Evolutionary conservation across 1,140 invertebrate species (phyloP).

Genomic region (Meloidogyne exigua): DNA sequence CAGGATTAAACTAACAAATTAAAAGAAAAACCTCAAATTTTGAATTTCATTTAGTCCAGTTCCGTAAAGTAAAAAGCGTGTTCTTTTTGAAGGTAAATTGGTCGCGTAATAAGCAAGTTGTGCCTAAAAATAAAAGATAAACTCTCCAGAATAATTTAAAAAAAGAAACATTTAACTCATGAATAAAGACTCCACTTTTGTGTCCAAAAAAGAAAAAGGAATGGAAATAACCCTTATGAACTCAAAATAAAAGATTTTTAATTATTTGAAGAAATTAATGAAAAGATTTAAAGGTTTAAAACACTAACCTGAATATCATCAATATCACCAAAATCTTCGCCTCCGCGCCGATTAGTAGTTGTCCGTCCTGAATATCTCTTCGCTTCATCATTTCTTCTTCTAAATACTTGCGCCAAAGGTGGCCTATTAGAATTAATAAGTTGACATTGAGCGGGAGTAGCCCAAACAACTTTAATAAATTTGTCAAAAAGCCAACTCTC

Average conservation of each 20-base stretch:
- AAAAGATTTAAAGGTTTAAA: too few species aligned
- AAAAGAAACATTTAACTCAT: too few species aligned
- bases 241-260: too few species aligned
- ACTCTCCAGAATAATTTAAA: too few species aligned
- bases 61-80: not conserved
- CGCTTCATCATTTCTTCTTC: not conserved
- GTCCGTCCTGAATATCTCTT: not conserved
- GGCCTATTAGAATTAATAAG: not conserved
- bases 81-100: conserved; percentile 5
- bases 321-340: not conserved
- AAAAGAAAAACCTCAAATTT: not conserved
- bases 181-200: too few species aligned
- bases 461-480: not conserved
- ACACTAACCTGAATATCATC: not conserved
- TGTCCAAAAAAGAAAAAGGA: too few species aligned
- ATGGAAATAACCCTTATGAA: too few species aligned
- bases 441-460: not conserved
- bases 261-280: too few species aligned
- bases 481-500: conserved; percentile 4
- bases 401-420: not conserved
- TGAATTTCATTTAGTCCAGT: not conserved
- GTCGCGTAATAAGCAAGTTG: not conserved
- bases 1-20: not conserved
- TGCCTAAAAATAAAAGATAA: too few species aligned
- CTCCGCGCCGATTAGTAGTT: not conserved